Evolutionary conservation across 1,140 invertebrate genomes (phyloP).

Genomic region (Eufriesea mexicana): DNA sequence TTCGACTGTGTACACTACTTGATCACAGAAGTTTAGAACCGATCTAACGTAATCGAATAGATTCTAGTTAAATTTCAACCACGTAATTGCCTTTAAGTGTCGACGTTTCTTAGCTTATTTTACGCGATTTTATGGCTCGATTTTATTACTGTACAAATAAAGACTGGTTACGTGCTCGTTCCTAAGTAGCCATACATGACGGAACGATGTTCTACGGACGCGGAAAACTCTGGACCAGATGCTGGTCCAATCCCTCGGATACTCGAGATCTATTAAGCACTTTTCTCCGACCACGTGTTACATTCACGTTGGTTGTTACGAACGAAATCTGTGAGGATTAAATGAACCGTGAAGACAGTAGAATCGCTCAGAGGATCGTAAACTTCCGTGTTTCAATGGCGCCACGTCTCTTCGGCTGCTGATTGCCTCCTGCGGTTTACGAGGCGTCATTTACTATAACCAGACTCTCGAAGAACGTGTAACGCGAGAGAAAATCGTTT

Average conservation of each 20-base stretch:
- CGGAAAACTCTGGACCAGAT: neutral
- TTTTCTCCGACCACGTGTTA: neutral
- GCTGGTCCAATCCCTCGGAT: neutral
- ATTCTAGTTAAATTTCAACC: too few species aligned
- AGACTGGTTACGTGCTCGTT: constrained; percentile 3
- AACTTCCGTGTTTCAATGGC: constrained; percentile 4
- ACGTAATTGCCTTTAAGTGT: too few species aligned
- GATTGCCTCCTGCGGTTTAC: neutral
- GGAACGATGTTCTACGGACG: neutral
- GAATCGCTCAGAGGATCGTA: neutral
- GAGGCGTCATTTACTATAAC: neutral
- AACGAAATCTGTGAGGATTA: neutral
- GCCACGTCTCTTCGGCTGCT: neutral
- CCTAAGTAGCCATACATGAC: neutral
- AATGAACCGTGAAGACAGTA: neutral
- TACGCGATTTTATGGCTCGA: neutral
- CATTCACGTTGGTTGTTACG: neutral
- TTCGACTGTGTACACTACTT: too few species aligned
- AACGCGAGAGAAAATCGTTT: neutral
- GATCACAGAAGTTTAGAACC: too few species aligned
- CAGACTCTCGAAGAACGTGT: neutral
- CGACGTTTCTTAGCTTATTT: too few species aligned
- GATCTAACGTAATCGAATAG: too few species aligned
- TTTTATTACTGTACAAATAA: neutral
- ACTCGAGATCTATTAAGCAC: constrained; percentile 1